These are phyloP conservation scores for Sinotaia quadrata DNA, from an alignment of 2,888 invertebrate genomes.

Conservation along the genomic window DNA sequence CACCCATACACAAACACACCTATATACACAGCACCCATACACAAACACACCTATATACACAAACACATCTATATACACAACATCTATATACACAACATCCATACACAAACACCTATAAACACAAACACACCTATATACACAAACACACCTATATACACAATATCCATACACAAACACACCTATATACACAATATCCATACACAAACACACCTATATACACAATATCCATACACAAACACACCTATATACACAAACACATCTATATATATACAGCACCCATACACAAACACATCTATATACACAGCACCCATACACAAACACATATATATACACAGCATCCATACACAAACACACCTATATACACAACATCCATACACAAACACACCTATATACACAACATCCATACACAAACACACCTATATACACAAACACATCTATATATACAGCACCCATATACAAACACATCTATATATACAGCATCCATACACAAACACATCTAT, in stretches of 20 bases:
- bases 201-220: background rate
- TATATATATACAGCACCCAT: constrained; percentile 5
- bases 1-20: background rate
- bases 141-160: background rate
- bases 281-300: constrained; percentile 6
- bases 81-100: background rate
- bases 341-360: background rate
- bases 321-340: background rate
- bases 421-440: background rate
- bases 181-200: background rate
- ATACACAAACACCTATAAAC: background rate
- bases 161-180: constrained; percentile 1
- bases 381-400: background rate
- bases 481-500: background rate
- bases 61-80: background rate
- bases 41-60: background rate
- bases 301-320: constrained; percentile 8
- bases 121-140: constrained; percentile 7
- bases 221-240: background rate
- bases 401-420: background rate
- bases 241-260: background rate
- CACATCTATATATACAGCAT: background rate
- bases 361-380: constrained; percentile 3
- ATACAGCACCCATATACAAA: background rate
- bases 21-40: background rate